A percentile compares a stretch with the other conserved stretches of the same genome.
phyloP scores from a whole-genome alignment of 1,140 invertebrate species.

The Archivesica marissinica region DNA sequence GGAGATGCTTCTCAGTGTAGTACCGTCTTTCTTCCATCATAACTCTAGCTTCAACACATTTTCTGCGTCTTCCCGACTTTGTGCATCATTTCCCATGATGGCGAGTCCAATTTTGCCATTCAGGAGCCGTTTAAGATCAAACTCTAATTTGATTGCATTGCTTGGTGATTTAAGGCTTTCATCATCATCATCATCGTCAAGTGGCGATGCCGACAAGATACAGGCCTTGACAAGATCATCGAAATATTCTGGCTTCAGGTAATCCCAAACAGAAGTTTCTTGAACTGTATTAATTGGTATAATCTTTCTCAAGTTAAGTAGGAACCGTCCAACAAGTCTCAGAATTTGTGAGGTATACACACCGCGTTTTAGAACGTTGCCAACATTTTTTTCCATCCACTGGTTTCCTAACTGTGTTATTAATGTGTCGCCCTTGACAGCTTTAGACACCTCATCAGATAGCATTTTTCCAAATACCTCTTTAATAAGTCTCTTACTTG shows the following conservation, averaged over 20 bases:
- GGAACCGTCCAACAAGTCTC: conserved; percentile 31
- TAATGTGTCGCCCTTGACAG: conserved; percentile 14
- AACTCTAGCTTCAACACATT: conserved; percentile 20
- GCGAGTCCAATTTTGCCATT: conserved; percentile 44
- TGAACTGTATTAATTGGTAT: neutral
- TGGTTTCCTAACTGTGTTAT: conserved; percentile 54
- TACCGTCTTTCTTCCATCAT: conserved; percentile 46
- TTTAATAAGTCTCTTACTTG: conserved; percentile 36
- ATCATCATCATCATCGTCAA: conserved; percentile 29
- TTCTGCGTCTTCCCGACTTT: neutral
- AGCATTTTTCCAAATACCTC: conserved; percentile 47
- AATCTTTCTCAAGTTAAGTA: conserved; percentile 31
- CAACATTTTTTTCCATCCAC: conserved; percentile 52
- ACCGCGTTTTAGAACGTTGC: conserved; percentile 43
- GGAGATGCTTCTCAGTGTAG: conserved; percentile 2
- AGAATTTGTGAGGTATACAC: conserved; percentile 47
- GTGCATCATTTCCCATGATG: conserved; percentile 21
- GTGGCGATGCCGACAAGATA: neutral
- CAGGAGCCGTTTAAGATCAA: conserved; percentile 28
- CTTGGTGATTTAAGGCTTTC: conserved; percentile 21
- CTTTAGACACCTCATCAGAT: conserved; percentile 10
- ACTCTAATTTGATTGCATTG: conserved; percentile 50
- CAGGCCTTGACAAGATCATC: neutral
- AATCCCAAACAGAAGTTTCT: conserved; percentile 13
- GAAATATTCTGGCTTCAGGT: conserved; percentile 47